Evolutionary conservation across 2,797 vertebrate species (phyloP), one percentile per base, ranked within the genome.

Genomic region (Melopsittacus undulatus): DNA sequence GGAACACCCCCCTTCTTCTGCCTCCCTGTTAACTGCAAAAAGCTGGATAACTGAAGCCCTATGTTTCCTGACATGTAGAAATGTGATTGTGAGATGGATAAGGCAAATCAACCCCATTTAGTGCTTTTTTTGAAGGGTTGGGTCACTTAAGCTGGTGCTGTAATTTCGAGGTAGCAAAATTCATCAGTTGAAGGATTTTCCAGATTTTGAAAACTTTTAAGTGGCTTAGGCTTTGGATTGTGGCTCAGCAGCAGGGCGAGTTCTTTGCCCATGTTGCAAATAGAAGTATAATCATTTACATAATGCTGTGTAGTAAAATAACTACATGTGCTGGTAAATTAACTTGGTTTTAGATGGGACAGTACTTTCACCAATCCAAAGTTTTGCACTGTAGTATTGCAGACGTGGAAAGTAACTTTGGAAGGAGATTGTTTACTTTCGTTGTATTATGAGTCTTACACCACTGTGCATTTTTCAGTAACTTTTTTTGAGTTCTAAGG

Each of bases 151-250:
- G 6, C 17, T 61, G 38, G 26, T 80, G 32, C 10, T 36, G 0
- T 66, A 40, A 32, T 59, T 87, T 46, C 3, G 10, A 15, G 32
- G 15, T 52, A 64, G 23, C 5, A 2, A 2, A 22, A 8, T 80
- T 77, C 0, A 30, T 34, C 9, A 15, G 1, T 2, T 40, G 7
- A 1, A 62, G 8, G 10, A 13, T 57, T 70, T 51, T 19, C 7
- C 9, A 8, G n/a, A 8, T n/a, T 16, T 56, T 13, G 6, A 29
- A 24, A 64, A 19, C 7, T 11, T 21, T 13, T 0, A 12, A 2
- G 6, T 23, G 11, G 1, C 10, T 72, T 34, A n/a, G 14, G 5
- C 13, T 51, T 92, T 36, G 30, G 21, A 6, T 16, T 23, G 6
- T 23, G 34, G 15, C 64, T 73, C 26, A 32, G 23, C 14, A 54